Evolutionary conservation across 2,113 vertebrate genomes (phyloP), one percentile per base, ranked within the genome.

Genomic region (Plecotus auritus): DNA sequence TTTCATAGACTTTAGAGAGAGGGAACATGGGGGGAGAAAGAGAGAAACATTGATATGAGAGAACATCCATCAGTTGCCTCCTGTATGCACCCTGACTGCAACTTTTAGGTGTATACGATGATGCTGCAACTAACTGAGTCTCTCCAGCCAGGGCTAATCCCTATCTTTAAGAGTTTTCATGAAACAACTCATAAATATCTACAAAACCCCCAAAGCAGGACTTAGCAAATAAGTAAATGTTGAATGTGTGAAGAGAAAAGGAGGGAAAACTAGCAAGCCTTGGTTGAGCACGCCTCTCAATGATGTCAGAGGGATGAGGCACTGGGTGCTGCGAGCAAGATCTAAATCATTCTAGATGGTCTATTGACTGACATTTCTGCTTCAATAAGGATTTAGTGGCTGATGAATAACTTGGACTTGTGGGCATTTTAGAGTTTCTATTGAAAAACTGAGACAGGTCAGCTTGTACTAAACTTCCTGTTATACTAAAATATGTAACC

Each of bases 371-470:
- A 14, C 45, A 18, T 59, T 28, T 83, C 73, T 86, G 35, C 16
- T 84, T 86, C 84, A 72, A 5, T 56, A 73, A 91, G 32, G 64
- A 32, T 32, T 72, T 45, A 54, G 37, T 45, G 56, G 45, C 61
- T 69, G 86, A 74, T 64, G 8, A 49, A 73, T 69, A 89, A 89
- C 14, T 97, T 54, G 59, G 45, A 37, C 5, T 26, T 47, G 49
- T 14, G 2, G 17, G 49, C 9, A 51, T 42, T 61, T 96, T 94
- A 42, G 80, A 92, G 54, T 61, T 93, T 85, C 40, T 82, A 26
- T 2, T 77, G 54, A 85, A 92, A 85, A 61, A 16, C 66, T 18
- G 61, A 94, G 7, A 67, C 13, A 66, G 66, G 26, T 84, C 37
- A 32, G 9, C 47, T 72, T 67, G 77, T 37, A 85, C 8, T 81